Percentiles rank a stretch among this genome's conserved stretches.
phyloP scores from a whole-genome alignment of 2,113 vertebrate species.

The Setophaga coronata region DNA sequence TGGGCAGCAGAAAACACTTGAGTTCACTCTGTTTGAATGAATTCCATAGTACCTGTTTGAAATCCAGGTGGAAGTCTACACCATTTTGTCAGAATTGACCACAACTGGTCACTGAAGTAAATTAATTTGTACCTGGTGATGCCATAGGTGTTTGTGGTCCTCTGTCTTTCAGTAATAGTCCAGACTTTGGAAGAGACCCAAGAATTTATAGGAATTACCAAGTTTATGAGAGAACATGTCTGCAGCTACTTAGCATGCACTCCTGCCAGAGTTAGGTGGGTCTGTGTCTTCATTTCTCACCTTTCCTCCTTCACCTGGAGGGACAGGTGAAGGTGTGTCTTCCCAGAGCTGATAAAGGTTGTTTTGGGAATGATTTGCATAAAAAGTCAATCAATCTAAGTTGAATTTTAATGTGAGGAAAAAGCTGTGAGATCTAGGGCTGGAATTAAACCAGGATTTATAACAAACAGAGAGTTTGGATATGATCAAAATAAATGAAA shows the following conservation, averaged over 20 bases:
- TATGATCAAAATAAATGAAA: neutral
- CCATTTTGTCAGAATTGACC: neutral
- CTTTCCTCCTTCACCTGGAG: neutral
- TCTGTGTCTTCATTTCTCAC: neutral
- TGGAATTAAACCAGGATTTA: neutral
- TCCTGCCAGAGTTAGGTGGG: neutral
- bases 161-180: neutral
- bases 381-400: neutral
- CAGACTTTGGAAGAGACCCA: neutral
- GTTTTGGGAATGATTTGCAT: neutral
- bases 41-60: neutral
- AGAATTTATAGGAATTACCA: neutral
- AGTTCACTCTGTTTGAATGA: neutral
- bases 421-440: neutral
- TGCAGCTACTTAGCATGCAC: neutral
- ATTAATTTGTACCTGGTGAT: neutral
- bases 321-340: neutral
- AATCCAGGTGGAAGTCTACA: neutral
- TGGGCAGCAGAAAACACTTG: neutral
- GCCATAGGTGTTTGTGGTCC: neutral
- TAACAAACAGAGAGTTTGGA: neutral
- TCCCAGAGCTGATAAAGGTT: neutral
- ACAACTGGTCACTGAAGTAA: neutral
- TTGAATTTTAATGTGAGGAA: neutral
- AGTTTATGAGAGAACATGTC: neutral